These are phyloP conservation scores for Paramormyrops hopkinsi DNA, from an alignment of 2,797 vertebrate genomes.

Conservation along the genomic window DNA sequence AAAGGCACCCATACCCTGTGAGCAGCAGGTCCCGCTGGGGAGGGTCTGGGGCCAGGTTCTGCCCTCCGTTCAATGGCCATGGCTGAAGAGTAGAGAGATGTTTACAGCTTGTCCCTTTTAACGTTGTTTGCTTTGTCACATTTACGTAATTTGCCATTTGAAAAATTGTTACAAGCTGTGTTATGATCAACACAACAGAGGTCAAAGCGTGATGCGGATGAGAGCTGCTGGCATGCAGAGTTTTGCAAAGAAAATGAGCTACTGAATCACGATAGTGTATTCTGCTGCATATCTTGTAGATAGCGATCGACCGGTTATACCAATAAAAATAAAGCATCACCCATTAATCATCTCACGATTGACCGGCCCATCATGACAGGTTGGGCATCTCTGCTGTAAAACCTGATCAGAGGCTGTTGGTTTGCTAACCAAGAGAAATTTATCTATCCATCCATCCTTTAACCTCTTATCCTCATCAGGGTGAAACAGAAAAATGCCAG, in stretches of 20 bases:
- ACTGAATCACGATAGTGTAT: not conserved
- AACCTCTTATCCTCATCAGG: not conserved
- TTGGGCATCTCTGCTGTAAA: not conserved
- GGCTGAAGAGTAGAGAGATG: conserved; percentile 52
- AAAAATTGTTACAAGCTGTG: not conserved
- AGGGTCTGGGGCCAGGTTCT: conserved; percentile 77
- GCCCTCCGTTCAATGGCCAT: conserved; percentile 89
- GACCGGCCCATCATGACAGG: not conserved
- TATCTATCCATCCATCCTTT: not conserved
- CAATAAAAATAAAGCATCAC: not conserved
- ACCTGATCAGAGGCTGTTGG: not conserved
- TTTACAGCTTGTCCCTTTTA: not conserved
- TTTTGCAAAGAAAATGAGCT: not conserved
- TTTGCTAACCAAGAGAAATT: not conserved
- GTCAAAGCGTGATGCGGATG: not conserved
- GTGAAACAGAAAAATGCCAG: not conserved
- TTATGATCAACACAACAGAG: not conserved
- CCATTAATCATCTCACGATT: not conserved
- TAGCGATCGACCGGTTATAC: not conserved
- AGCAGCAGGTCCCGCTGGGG: conserved; percentile 92
- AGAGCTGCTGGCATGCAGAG: not conserved
- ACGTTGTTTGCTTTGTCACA: not conserved
- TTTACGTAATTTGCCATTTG: not conserved
- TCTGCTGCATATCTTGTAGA: not conserved
- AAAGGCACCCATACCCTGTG: conserved; percentile 74